Base-by-base conservation (phyloP, 2,797 vertebrate species). In the Xenopus petersii region DNA sequence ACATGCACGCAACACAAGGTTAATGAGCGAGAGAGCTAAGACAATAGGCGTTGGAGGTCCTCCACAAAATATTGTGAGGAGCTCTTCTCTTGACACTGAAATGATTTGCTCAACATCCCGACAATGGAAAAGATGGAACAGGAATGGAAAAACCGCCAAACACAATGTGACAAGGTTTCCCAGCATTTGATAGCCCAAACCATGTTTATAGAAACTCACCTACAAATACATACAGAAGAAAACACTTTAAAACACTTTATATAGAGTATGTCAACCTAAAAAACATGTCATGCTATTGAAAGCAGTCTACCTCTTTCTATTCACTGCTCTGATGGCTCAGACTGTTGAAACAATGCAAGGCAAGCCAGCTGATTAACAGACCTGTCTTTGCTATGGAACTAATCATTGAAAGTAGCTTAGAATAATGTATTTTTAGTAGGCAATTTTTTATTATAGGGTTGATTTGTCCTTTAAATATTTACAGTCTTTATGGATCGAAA, bases 171-270 rank as follows among this genome's bases (percentile, higher is more conserved):
- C 91, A 47, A 92, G 79, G 6, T 94, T 94, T 1, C 95, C 94
- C 46, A 99, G 87, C 86, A 95, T 86, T 9, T 98, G 94, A 83
- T 99, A 99, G 5, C 94, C 96, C 81, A 93, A 82, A 26, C 95
- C 96, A 85, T 98, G 95, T 85, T 98, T 94, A 77, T 93, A 94
- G 10, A 93, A 82, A 85, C 96, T 98, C 60, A 99, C 98, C 98
- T 99, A 82, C 68, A 79, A 51, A 48, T 8, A 70, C n/a, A 64
- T 26, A 71, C 48, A 36, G 30, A 6, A 21, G 36, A 58, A 16
- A 49, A 13, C 12, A 55, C 51, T 13, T 6, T 55, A 16, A 16
- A 49, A 13, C 12, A 55, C 51, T 13, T 6, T 55, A 16, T 55
- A 6, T 55, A 13, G 2, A 16, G 15, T 12, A 55, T 30, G 26